Evolutionary conservation across 2,888 invertebrate genomes (phyloP), one percentile per base, ranked within the genome.

Genomic region (Sisyra nigra): DNA sequence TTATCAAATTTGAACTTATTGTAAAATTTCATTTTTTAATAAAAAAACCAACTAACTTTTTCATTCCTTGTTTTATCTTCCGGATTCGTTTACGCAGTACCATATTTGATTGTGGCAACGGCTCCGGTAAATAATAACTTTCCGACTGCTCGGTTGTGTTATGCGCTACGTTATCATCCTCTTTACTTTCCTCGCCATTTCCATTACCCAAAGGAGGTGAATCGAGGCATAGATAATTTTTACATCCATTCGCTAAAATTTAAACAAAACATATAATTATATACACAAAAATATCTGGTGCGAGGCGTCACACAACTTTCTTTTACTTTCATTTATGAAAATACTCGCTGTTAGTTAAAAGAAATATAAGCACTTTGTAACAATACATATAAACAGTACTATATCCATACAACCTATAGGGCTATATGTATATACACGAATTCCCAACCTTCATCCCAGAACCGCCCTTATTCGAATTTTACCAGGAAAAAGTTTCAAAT

Each of bases 21-120:
- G 9, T 30, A 30, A 30, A 30, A 30, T 30, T 30, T 30, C 9
- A n/a, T n/a, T n/a, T n/a, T n/a, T n/a, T n/a, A n/a, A n/a, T n/a
- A n/a, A n/a, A n/a, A n/a, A n/a, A n/a, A n/a, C n/a, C n/a, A n/a
- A n/a, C 60, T 57, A 53, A 74, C 67, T 79, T 74, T 60, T 84
- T 87, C 86, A 88, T 87, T 49, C 86, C 85, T 60, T 86, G 85
- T 55, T 86, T 86, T 52, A 88, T 87, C 61, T 85, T 83, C 49
- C 84, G 76, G 59, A 88, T 86, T 54, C 86, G 74, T 63, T 87
- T 87, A 49, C 87, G 71, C 47, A 88, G 68, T 49, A 86, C 85
- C 79, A 86, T 85, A 54, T 85, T 86, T 52, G 82, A 82, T 59
- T 85, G 86, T 2, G 84, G 82, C 51, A 80, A 78, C 44, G 78